Evolutionary conservation across 2,888 invertebrate species (phyloP).

Genomic region (Melolontha melolontha): DNA sequence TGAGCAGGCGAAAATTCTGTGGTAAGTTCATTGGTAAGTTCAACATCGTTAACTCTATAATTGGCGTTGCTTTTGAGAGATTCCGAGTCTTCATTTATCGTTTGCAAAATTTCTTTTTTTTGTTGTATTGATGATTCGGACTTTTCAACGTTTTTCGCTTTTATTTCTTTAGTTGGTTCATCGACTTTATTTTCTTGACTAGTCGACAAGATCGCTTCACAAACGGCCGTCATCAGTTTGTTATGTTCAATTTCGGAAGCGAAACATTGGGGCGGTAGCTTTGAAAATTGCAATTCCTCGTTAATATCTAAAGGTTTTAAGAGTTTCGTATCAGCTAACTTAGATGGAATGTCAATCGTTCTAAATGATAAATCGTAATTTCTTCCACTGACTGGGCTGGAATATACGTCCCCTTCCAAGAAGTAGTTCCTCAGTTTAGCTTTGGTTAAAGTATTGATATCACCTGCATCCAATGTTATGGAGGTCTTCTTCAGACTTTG

Average conservation of each 20-base stretch:
- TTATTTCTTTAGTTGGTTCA: conserved; percentile 18
- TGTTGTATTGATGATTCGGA: neutral
- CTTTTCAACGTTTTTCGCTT: neutral
- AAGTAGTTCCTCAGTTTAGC: conserved; percentile 36
- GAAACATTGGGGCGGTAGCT: neutral
- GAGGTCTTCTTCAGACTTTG: neutral
- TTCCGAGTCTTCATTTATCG: conserved; percentile 17
- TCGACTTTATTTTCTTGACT: conserved; percentile 16
- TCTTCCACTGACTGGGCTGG: conserved; percentile 45
- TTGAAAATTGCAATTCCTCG: conserved; percentile 20
- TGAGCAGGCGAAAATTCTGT: neutral
- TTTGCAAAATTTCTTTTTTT: conserved; percentile 6
- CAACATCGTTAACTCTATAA: neutral
- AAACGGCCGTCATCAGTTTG: conserved; percentile 44
- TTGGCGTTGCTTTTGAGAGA: neutral
- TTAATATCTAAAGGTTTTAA: conserved; percentile 41
- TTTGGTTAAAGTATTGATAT: conserved; percentile 18
- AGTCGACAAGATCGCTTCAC: conserved; percentile 44
- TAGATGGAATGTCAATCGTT: conserved; percentile 2
- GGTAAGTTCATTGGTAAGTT: neutral
- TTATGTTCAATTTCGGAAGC: conserved; percentile 41
- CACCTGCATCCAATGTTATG: neutral
- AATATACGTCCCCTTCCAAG: conserved; percentile 32
- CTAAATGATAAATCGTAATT: conserved; percentile 41
- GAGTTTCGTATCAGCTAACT: conserved; percentile 24